Conservation (phyloP, 2,797 vertebrate species). For the Lepilemur ruficaudatus region DNA sequence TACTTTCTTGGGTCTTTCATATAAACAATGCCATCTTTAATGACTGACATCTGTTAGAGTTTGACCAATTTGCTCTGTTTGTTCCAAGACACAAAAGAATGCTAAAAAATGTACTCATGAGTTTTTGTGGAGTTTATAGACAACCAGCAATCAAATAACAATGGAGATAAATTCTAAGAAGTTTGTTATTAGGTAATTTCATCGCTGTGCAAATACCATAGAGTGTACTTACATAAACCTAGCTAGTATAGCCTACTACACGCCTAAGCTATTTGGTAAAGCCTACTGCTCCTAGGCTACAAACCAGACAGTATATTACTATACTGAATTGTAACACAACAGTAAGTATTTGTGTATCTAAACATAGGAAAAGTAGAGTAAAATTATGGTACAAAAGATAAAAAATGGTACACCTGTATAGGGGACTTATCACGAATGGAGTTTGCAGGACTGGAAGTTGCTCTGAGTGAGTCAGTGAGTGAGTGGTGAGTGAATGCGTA, state of each 20-base stretch:
- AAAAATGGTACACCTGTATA: background rate
- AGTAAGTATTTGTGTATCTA: background rate
- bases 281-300: no score
- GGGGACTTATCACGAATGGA: background rate
- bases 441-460: background rate
- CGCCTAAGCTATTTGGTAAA: background rate
- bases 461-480: background rate
- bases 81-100: background rate
- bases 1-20: background rate
- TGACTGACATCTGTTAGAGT: background rate
- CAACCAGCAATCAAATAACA: background rate
- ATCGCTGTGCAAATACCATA: background rate
- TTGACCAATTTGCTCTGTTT: background rate
- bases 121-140: background rate
- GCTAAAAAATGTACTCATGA: background rate
- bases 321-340: background rate
- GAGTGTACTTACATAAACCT: background rate
- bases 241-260: background rate
- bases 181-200: background rate
- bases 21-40: background rate
- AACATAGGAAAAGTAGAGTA: background rate
- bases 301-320: background rate
- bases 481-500: background rate
- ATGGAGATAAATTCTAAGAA: background rate
- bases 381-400: background rate